These are phyloP conservation scores for Pseudopleuronectes americanus DNA, from an alignment of 2,797 vertebrate species.

Conservation along the genomic window DNA sequence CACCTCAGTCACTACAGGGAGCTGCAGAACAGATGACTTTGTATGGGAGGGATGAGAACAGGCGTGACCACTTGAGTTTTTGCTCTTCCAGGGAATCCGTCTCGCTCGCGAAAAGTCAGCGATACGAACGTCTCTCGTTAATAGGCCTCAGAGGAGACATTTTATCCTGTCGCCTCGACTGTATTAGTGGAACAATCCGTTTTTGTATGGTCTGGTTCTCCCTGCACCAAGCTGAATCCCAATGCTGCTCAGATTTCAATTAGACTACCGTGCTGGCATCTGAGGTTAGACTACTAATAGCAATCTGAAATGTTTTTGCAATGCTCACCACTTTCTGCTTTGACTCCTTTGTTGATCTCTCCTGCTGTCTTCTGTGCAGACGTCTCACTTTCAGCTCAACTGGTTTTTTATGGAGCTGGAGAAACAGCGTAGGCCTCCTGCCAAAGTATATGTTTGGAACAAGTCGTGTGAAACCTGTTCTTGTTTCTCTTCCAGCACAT, in stretches of 20 bases:
- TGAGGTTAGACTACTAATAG: constrained; percentile 13
- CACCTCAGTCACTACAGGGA: constrained; percentile 30
- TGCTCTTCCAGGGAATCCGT: constrained; percentile 33
- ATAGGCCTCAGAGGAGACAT: constrained; percentile 55
- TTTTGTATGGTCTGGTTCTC: constrained; percentile 41
- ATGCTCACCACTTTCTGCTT: constrained; percentile 5
- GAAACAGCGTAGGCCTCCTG: constrained; percentile 36
- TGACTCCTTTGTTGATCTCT: not conserved
- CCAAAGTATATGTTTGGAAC: constrained; percentile 23
- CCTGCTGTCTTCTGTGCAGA: constrained; percentile 4
- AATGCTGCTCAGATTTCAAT: constrained; percentile 44
- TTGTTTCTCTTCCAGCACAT: constrained; percentile 39
- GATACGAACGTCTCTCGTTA: constrained; percentile 31
- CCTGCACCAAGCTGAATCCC: constrained; percentile 21
- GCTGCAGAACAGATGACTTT: constrained; percentile 17
- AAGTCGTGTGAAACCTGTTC: constrained; percentile 28
- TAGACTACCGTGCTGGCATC: constrained; percentile 18
- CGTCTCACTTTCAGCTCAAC: constrained; percentile 26
- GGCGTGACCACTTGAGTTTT: constrained; percentile 32
- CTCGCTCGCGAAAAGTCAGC: constrained; percentile 23
- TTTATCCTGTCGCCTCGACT: constrained; percentile 38
- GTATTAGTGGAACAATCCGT: constrained; percentile 43
- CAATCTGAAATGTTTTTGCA: constrained; percentile 10
- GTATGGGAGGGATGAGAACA: constrained; percentile 6
- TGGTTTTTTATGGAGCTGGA: constrained; percentile 28